phyloP scores from a whole-genome alignment of 2,797 vertebrate species.

The Spinibarbus caldwelli region DNA sequence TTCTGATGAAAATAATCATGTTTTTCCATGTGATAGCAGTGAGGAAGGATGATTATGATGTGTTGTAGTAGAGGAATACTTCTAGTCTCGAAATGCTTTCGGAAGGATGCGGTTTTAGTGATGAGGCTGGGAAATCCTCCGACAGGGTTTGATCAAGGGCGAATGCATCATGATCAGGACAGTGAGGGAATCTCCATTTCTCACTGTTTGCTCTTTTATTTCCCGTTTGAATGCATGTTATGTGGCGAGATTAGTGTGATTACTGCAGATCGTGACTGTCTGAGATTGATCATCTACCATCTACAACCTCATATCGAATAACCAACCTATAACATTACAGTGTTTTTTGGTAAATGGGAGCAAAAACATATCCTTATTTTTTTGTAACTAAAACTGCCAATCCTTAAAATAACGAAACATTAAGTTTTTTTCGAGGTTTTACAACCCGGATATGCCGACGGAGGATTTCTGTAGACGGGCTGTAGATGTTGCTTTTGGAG shows the following conservation, averaged over 20 bases:
- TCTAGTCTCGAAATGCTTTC: conserved; percentile 54
- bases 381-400: background rate
- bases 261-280: conserved; percentile 36
- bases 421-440: conserved; percentile 36
- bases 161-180: conserved; percentile 29
- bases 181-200: conserved; percentile 10
- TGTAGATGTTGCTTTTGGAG: conserved; percentile 16
- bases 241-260: background rate
- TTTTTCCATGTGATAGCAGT: background rate
- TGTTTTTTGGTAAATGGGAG: background rate
- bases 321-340: background rate
- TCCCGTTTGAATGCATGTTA: background rate
- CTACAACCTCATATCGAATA: conserved; percentile 12
- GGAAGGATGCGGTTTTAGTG: conserved; percentile 67
- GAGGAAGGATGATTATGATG: background rate
- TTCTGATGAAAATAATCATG: background rate
- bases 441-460: conserved; percentile 73
- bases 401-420: background rate
- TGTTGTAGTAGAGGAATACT: conserved; percentile 8
- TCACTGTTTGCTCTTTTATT: conserved; percentile 12
- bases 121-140: conserved; percentile 18
- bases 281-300: conserved; percentile 16
- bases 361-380: background rate
- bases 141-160: too few relatives aligned
- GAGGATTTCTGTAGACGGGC: conserved; percentile 58